phyloP scores from a whole-genome alignment of 2,113 vertebrate species.

The Odocoileus hemionus region DNA sequence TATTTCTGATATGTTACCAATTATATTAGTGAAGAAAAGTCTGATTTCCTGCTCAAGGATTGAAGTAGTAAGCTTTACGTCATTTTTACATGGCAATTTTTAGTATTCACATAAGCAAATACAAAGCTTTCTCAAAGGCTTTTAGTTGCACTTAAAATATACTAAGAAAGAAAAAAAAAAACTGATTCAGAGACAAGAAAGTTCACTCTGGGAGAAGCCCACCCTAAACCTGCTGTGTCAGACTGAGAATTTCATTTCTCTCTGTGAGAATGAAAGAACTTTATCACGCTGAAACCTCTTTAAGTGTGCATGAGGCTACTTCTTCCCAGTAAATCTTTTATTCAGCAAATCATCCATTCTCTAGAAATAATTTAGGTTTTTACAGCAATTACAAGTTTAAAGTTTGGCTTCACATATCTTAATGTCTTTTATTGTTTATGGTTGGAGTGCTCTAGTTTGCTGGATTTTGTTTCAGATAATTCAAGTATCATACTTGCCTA shows the following conservation, averaged over 20 bases:
- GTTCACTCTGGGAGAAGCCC: constrained; percentile 8
- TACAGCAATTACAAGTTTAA: constrained; percentile 48
- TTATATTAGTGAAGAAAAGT: not conserved
- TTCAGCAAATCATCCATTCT: constrained; percentile 63
- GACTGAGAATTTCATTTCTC: constrained; percentile 45
- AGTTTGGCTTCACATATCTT: constrained; percentile 24
- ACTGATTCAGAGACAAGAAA: not conserved
- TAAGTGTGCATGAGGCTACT: constrained; percentile 13
- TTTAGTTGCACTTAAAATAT: not conserved
- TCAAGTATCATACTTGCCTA: not conserved
- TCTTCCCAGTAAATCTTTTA: constrained; percentile 54
- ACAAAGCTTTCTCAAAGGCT: not conserved
- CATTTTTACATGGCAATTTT: not conserved
- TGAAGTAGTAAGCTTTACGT: not conserved
- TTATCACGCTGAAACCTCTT: constrained; percentile 40
- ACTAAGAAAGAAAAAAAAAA: not conserved
- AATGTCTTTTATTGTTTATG: constrained; percentile 44
- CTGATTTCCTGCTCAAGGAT: not conserved
- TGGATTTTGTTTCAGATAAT: constrained; percentile 30
- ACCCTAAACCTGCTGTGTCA: constrained; percentile 42
- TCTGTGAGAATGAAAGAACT: constrained; percentile 26
- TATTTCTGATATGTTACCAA: not conserved
- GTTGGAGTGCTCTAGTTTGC: not conserved
- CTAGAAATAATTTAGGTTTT: constrained; percentile 61
- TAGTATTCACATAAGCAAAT: not conserved